Percentiles rank a stretch among this genome's conserved stretches.
Evolutionary conservation across 2,888 invertebrate genomes (phyloP).

Genomic region (Epinotia ramella): DNA sequence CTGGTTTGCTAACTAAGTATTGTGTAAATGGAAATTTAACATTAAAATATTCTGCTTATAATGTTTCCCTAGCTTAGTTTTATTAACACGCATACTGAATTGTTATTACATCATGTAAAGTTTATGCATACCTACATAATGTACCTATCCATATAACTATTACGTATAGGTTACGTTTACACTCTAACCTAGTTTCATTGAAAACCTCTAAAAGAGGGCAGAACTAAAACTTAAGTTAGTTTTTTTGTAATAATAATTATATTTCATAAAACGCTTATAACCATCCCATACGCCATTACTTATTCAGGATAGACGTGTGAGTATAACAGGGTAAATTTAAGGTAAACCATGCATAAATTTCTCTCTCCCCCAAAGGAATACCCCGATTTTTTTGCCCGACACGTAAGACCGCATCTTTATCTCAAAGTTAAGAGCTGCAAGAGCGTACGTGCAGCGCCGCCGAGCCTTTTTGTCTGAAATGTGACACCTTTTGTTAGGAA

Average conservation of each 20-base stretch:
- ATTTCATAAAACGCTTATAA: not conserved
- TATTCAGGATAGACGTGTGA: conserved; percentile 12
- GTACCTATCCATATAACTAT: no score
- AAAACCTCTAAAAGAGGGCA: not conserved
- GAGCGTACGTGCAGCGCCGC: conserved; percentile 51
- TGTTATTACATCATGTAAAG: no score
- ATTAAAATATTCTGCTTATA: not conserved
- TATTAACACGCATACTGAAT: no score
- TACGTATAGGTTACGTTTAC: no score
- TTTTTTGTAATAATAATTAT: not conserved
- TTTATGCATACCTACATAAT: no score
- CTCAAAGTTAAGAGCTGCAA: conserved; percentile 46
- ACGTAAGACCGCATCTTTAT: conserved; percentile 44
- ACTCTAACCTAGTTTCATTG: not conserved
- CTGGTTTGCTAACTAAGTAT: not conserved
- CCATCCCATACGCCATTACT: not conserved
- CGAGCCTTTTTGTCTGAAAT: conserved; percentile 52
- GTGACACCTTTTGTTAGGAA: conserved; percentile 54
- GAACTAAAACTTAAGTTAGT: not conserved
- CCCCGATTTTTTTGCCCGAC: conserved; percentile 30
- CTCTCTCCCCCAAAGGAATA: conserved; percentile 17
- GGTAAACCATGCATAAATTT: conserved; percentile 37
- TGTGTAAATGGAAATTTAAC: not conserved
- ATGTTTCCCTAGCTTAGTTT: no score
- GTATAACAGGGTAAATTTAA: conserved; percentile 24